phyloP scores from a whole-genome alignment of 2,888 invertebrate species.

The Plebejus melissa region DNA sequence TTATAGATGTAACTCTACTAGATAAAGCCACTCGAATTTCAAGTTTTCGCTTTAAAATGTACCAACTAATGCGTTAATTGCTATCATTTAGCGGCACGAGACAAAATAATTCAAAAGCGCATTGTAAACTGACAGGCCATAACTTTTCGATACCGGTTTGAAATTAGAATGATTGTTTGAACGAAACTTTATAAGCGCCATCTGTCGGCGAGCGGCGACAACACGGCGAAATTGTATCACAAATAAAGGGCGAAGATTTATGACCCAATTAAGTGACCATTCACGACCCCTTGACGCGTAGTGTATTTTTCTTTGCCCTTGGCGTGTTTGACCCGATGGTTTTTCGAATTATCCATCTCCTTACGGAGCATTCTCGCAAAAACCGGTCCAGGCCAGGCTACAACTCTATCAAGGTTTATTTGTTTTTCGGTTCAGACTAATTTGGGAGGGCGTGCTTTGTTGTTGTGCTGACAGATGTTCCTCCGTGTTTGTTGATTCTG shows the following conservation, averaged over 20 bases:
- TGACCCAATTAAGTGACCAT: constrained; percentile 74
- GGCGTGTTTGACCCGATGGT: constrained; percentile 47
- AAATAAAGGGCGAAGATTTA: constrained; percentile 64
- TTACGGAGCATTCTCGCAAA: constrained; percentile 46
- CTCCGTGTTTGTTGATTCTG: constrained; percentile 18
- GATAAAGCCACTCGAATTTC: not conserved
- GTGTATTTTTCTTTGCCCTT: constrained; percentile 31
- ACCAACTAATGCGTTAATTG: constrained; percentile 44
- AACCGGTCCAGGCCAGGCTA: constrained; percentile 50
- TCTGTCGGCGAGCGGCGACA: constrained; percentile 42
- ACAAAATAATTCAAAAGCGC: constrained; percentile 47
- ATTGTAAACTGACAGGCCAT: constrained; percentile 50
- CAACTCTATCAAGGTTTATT: constrained; percentile 67
- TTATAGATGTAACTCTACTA: not conserved
- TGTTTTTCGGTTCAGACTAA: constrained; percentile 68
- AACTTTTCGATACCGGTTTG: constrained; percentile 52
- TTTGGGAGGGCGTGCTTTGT: constrained; percentile 49
- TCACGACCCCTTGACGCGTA: constrained; percentile 43
- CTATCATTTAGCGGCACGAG: constrained; percentile 53
- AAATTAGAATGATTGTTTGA: constrained; percentile 47
- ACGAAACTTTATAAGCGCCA: constrained; percentile 46
- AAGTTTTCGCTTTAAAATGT: constrained; percentile 23
- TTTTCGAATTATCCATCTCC: constrained; percentile 57
- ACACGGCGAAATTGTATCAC: not conserved
- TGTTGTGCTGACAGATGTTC: constrained; percentile 34